Evolutionary conservation across 2,888 invertebrate genomes (phyloP), one percentile per base, ranked within the genome.

Genomic region (Leucophora obtusa): DNA sequence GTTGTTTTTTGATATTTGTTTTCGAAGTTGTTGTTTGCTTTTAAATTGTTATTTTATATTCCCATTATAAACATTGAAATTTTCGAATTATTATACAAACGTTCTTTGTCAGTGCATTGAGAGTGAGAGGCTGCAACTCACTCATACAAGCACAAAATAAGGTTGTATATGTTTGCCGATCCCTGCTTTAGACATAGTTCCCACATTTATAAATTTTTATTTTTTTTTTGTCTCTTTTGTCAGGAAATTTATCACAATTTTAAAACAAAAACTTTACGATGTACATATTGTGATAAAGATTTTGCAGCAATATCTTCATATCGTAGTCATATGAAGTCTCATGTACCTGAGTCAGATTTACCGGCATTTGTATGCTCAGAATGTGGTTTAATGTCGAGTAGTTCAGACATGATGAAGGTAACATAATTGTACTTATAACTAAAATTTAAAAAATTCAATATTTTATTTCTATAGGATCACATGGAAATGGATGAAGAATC

Each of bases 361-460:
- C 69, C 71, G n/a, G 58, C 73, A 0, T 82, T 86, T 73, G 77
- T 84, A 6, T 90, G 89, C 78, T 82, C 71, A 47, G 70, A 59
- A 9, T 90, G 89, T 72, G 90, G 89, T 1, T 75, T 87, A 8
- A 81, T 90, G 28, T 85, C 84, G 15, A 84, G 83, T 10, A 84
- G 77, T 53, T 75, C 78, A 10, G 82, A 82, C 0, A 82, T 82
- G 11, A 81, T 86, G 56, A 24, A 83, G 84, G 88, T 88, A 84
- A 5, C 18, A n/a, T 66, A 17, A 28, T 28, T 28, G 28, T 28
- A 6, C 5, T 65, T 53, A 38, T 50, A 50, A 28, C 2, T 58
- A 24, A 38, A 38, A 38, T 38, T 38, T 35, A 5, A 38, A 11
- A 11, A 8, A 11, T 11, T 38, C 14, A 38, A 10, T 38, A 38